Evolutionary conservation across 1,140 invertebrate species (phyloP).

Genomic region (Tigriopus japonicus): DNA sequence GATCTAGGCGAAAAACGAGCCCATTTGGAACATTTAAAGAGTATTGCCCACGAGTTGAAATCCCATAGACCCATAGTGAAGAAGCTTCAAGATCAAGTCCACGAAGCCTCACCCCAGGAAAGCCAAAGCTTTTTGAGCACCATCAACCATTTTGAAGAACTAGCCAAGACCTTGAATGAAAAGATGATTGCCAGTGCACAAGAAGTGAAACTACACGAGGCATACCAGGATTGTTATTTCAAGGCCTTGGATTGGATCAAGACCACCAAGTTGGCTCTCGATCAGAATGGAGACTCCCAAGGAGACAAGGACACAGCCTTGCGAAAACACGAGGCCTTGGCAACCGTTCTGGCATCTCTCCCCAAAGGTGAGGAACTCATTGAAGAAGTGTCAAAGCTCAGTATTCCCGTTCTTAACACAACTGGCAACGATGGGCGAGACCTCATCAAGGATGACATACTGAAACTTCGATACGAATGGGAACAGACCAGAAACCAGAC

Average conservation of each 20-base stretch:
- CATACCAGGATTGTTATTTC: slow-evolving; percentile 58
- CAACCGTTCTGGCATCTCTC: slow-evolving; percentile 42
- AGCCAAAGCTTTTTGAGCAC: slow-evolving; percentile 41
- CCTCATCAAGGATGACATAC: slow-evolving; percentile 57
- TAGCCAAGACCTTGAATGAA: slow-evolving; percentile 16
- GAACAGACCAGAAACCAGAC: slow-evolving; percentile 60
- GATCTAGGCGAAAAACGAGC: slow-evolving; percentile 35
- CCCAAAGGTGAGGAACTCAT: slow-evolving; percentile 49
- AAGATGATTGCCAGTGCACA: slow-evolving; percentile 41
- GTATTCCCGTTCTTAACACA: slow-evolving; percentile 53
- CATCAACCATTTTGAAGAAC: slow-evolving; percentile 16
- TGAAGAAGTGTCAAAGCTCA: slow-evolving; percentile 49
- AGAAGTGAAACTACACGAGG: slow-evolving; percentile 67
- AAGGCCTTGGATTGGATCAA: slow-evolving; percentile 72
- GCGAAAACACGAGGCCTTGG: slow-evolving; percentile 48
- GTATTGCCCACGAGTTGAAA: slow-evolving; percentile 49
- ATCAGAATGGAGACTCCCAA: slow-evolving; percentile 61
- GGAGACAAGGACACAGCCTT: slow-evolving; percentile 54
- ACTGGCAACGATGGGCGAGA: slow-evolving; percentile 71
- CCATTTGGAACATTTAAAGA: slow-evolving; percentile 8
- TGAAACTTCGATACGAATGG: slow-evolving; percentile 65
- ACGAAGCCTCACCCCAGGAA: slow-evolving; percentile 26
- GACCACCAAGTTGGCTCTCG: slow-evolving; percentile 55
- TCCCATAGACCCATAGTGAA: slow-evolving; percentile 53
- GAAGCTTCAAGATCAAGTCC: slow-evolving; percentile 22